Evolutionary conservation across 2,888 invertebrate species (phyloP).

Genomic region (Chirona hameri): DNA sequence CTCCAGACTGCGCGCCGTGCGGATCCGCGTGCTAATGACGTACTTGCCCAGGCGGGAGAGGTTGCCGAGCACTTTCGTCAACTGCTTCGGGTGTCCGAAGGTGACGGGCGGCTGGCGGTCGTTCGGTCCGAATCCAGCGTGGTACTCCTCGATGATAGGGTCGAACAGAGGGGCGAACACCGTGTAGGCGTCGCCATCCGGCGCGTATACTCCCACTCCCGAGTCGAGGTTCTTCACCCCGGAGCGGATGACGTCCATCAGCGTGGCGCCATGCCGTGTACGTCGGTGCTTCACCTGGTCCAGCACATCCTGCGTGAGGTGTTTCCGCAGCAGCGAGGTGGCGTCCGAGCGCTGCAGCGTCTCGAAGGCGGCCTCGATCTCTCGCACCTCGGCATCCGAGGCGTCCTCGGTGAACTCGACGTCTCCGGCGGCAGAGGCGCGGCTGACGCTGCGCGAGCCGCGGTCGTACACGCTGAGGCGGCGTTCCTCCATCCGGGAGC

Average conservation of each 20-base stretch:
- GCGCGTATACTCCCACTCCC: slow-evolving; percentile 69
- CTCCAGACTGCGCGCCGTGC: slow-evolving; percentile 80
- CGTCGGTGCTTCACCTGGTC: slow-evolving; percentile 69
- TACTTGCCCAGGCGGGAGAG: slow-evolving; percentile 69
- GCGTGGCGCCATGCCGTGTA: slow-evolving; percentile 77
- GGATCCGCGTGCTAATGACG: slow-evolving; percentile 89
- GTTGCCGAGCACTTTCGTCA: slow-evolving; percentile 49
- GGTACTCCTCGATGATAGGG: slow-evolving; percentile 59
- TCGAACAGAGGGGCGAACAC: slow-evolving; percentile 78
- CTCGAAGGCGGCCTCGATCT: slow-evolving; percentile 37
- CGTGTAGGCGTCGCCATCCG: slow-evolving; percentile 79
- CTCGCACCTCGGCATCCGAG: slow-evolving; percentile 32
- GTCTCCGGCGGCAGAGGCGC: slow-evolving; percentile 35
- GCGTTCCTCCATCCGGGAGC: background rate
- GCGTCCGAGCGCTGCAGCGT: slow-evolving; percentile 39
- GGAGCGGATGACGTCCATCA: slow-evolving; percentile 85
- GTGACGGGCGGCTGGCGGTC: slow-evolving; percentile 47
- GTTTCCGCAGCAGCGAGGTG: slow-evolving; percentile 60
- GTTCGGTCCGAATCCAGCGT: slow-evolving; percentile 34
- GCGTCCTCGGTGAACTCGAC: slow-evolving; percentile 38
- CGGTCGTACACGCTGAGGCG: background rate
- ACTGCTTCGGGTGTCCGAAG: slow-evolving; percentile 45
- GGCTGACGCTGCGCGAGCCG: slow-evolving; percentile 5
- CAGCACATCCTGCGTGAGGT: slow-evolving; percentile 67
- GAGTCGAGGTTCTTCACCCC: slow-evolving; percentile 70